Evolutionary conservation across 2,113 vertebrate species (phyloP), one percentile per base, ranked within the genome.

Genomic region (Dromaius novaehollandiae): DNA sequence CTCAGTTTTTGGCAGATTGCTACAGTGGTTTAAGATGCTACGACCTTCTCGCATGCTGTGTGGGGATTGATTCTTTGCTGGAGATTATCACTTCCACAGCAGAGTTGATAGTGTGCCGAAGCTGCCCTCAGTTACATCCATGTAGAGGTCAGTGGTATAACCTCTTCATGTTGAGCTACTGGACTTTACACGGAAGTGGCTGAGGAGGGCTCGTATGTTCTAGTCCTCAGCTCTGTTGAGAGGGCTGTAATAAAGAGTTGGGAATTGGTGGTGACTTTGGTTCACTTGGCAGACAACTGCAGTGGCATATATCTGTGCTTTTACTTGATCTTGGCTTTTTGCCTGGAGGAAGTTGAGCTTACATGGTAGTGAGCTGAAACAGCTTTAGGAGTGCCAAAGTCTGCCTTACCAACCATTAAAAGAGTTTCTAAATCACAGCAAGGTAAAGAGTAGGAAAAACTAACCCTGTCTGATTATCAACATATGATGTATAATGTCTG

Each of bases 51-150:
- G 32, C 10, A 2, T 73, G 26, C 30, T 42, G 6, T 65, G 40
- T 38, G 82, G 38, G 38, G 66, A 48, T 26, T 20, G 22, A 17
- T 46, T 73, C 10, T 65, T 69, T 46, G 13, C 70, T 89, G 66
- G 30, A n/a, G 8, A 6, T 40, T 58, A n/a, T 68, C 69, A 55
- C 18, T 84, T 82, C 25, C 15, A 13, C 0, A 0, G 18, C 30
- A 48, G 46, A 0, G 0, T 2, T 61, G 51, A 17, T 32, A 70
- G 32, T 20, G 46, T 8, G 5, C 32, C 85, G 48, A 51, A 87
- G 38, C 14, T 8, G 3, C 82, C 19, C 28, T 85, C 1, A 1
- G 13, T 65, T 7, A 0, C 22, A 14, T 56, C 48, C 79, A 4
- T 87, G 22, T 48, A 53, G 89, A 92, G 38, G 78, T 66, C 68